A percentile compares a stretch with the other conserved stretches of the same genome.
phyloP scores from a whole-genome alignment of 2,797 vertebrate genomes.

The Tiaroga cobitis region DNA sequence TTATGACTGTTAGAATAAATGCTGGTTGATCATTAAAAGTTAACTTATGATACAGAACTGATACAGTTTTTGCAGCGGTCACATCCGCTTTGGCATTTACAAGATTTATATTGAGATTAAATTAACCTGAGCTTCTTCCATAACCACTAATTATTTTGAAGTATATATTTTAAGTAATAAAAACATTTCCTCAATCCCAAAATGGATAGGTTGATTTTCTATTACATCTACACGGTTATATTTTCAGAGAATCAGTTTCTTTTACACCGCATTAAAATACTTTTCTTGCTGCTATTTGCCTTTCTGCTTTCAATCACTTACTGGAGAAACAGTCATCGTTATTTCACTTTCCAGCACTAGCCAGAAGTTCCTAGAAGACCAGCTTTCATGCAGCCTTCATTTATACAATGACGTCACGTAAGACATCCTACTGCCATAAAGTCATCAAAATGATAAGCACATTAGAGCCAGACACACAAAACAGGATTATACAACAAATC shows the following conservation, averaged over 20 bases:
- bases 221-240: not conserved
- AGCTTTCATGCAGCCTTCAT: not conserved
- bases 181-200: not conserved
- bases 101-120: not conserved
- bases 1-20: slow-evolving; percentile 19
- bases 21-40: slow-evolving; percentile 6
- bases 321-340: not conserved
- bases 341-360: not conserved
- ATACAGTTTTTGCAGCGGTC: not conserved
- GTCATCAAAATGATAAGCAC: not conserved
- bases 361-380: not conserved
- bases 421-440: not conserved
- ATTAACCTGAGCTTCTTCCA: not conserved
- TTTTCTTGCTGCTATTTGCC: not conserved
- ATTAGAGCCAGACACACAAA: slow-evolving; percentile 19
- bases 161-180: not conserved
- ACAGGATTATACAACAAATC: slow-evolving; percentile 17
- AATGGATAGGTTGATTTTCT: not conserved
- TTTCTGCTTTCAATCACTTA: not conserved
- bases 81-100: not conserved
- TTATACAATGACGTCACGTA: not conserved
- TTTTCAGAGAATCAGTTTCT: not conserved
- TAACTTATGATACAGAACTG: not conserved
- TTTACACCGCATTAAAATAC: not conserved
- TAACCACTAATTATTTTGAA: not conserved